Evolutionary conservation across 2,113 vertebrate genomes (phyloP).

Genomic region (Ellobius talpinus): DNA sequence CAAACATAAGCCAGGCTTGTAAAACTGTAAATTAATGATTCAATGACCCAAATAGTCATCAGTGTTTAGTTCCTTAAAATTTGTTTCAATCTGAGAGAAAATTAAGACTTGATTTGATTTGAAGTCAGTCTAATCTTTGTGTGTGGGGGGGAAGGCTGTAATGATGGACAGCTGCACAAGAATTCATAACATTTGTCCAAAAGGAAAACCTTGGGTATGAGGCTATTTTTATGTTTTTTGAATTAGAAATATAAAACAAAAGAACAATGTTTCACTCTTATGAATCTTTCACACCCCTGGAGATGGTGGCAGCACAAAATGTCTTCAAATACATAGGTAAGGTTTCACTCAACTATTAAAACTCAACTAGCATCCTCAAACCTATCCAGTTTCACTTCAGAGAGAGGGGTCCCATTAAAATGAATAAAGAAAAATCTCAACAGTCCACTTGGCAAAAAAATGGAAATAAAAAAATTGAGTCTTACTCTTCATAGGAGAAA

Average conservation of each 20-base stretch:
- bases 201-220: not conserved
- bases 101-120: not conserved
- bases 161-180: not conserved
- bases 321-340: not conserved
- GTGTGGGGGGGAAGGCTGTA: not conserved
- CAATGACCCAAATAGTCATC: not conserved
- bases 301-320: not conserved
- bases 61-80: not conserved
- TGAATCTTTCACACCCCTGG: no score
- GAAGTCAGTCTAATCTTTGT: not conserved
- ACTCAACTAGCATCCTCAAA: not conserved
- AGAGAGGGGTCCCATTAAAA: not conserved
- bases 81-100: conserved; percentile 26
- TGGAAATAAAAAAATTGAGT: not conserved
- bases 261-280: not conserved
- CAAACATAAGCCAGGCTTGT: not conserved
- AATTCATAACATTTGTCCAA: not conserved
- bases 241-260: conserved; percentile 29
- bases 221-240: not conserved
- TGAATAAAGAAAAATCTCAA: not conserved
- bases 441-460: not conserved
- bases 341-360: not conserved
- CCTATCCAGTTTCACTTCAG: not conserved
- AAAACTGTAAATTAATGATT: conserved; percentile 16
- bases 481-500: not conserved